Base-by-base conservation (phyloP, 2,888 invertebrate genomes). In the Meganola albula region DNA sequence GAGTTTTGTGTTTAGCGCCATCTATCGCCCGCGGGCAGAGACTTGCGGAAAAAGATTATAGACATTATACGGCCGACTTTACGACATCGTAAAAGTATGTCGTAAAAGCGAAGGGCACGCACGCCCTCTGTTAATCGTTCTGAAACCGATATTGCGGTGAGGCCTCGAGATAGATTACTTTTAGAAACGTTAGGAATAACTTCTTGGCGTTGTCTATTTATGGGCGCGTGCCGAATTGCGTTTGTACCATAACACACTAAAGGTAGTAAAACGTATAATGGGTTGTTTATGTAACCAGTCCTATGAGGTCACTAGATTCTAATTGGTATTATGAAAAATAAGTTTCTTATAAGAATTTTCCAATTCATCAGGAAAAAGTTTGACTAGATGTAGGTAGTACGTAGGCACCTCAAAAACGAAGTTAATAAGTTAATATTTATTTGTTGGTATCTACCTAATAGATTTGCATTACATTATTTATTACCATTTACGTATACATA, bases 41-140 rank as follows among this genome's bases (percentile, higher is more conserved):
- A 47, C 65, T 64, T 58, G 54, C 62, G 67, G 75, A 80, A 82
- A 83, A 84, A 84, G 80, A 84, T 85, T 83, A 84, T 83, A 67
- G 80, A 69, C 67, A 76, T 77, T 79, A 77, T 79, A 80, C 71
- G 69, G 71, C 67, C 66, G 69, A 72, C 71, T 80, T 85, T 84
- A 85, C 76, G 82, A 76, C 63, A 62, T 82, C 83, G 82, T 85
- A 84, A 85, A 84, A 84, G 74, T 76, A 74, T 73, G 80, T 75
- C 74, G 72, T 85, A 84, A 85, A 85, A 74, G 58, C 75, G 77
- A 77, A 83, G 84, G 83, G 83, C 80, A 78, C 80, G 78, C 79
- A 80, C 84, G 83, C 84, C 82, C 84, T 82, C 80, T 83, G 83
- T 83, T 85, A 84, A 85, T 84, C 82, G 85, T 77, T 80, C 75